These are phyloP conservation scores for Clarias batrachus DNA, from an alignment of 2,113 vertebrate species.

Conservation along the genomic window DNA sequence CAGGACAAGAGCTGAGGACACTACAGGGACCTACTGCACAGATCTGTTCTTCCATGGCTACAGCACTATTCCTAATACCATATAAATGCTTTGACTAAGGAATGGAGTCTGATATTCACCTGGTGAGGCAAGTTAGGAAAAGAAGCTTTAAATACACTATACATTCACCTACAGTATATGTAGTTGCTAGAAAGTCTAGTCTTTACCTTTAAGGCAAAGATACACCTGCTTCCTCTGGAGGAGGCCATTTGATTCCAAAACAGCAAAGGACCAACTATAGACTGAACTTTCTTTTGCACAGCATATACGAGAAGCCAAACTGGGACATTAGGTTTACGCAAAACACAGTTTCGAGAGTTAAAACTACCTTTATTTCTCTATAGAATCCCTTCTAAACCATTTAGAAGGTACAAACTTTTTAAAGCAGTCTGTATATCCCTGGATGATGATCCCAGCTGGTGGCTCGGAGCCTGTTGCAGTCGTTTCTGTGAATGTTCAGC, in stretches of 20 bases:
- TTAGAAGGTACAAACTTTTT: too few relatives aligned
- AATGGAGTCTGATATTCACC: background rate
- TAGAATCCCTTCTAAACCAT: too few relatives aligned
- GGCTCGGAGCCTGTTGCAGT: too few relatives aligned
- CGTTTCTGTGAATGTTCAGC: too few relatives aligned
- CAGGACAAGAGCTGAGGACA: constrained; percentile 7
- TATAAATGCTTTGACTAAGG: background rate
- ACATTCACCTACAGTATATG: too few relatives aligned
- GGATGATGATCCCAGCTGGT: too few relatives aligned
- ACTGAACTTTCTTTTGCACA: background rate
- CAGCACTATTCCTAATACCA: background rate
- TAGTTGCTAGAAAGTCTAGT: background rate
- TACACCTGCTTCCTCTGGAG: background rate
- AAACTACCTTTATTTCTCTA: too few relatives aligned
- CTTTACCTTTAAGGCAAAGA: background rate
- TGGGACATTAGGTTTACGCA: too few relatives aligned
- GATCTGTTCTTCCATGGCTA: background rate
- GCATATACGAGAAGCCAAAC: too few relatives aligned
- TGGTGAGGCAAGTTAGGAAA: background rate
- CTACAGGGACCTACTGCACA: background rate
- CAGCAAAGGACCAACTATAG: background rate
- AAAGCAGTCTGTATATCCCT: too few relatives aligned
- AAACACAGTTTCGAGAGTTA: too few relatives aligned
- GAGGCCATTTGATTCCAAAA: background rate
- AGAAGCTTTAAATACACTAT: too few relatives aligned